Evolutionary conservation across 2,113 vertebrate species (phyloP).

Genomic region (Tyto alba): DNA sequence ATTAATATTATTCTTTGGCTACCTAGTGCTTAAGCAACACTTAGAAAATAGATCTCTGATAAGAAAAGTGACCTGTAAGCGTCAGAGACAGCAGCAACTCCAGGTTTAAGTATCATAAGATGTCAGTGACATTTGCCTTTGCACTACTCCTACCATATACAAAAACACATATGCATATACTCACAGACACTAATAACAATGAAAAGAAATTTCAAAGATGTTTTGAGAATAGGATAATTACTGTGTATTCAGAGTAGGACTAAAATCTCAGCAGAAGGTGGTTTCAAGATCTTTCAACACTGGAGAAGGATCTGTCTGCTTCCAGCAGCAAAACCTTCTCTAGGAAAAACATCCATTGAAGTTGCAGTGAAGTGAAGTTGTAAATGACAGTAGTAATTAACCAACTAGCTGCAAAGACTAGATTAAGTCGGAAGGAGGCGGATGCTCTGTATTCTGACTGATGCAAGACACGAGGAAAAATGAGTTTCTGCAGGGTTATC

Average conservation of each 20-base stretch:
- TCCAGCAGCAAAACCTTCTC: neutral
- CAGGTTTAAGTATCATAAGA: constrained; percentile 70
- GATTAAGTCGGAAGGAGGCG: neutral
- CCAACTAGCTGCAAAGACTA: neutral
- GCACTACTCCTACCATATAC: neutral
- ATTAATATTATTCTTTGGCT: neutral
- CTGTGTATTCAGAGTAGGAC: neutral
- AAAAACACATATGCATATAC: no score
- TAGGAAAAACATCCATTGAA: neutral
- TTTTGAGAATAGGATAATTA: neutral
- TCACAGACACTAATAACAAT: neutral
- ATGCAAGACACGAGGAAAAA: neutral
- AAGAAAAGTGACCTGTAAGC: constrained; percentile 64
- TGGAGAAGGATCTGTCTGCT: neutral
- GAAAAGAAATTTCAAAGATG: neutral
- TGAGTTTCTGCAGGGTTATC: accelerated
- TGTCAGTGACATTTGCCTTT: constrained; percentile 72
- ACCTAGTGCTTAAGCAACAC: constrained; percentile 35
- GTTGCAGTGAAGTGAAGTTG: neutral
- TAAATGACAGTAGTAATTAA: neutral
- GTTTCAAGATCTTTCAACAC: neutral
- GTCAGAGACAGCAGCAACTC: constrained; percentile 52
- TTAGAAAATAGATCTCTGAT: constrained; percentile 39
- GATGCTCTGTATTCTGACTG: neutral
- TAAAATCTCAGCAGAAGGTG: neutral